Evolutionary conservation across 2,888 invertebrate genomes (phyloP).

Genomic region (Ochlodes sylvanus): DNA sequence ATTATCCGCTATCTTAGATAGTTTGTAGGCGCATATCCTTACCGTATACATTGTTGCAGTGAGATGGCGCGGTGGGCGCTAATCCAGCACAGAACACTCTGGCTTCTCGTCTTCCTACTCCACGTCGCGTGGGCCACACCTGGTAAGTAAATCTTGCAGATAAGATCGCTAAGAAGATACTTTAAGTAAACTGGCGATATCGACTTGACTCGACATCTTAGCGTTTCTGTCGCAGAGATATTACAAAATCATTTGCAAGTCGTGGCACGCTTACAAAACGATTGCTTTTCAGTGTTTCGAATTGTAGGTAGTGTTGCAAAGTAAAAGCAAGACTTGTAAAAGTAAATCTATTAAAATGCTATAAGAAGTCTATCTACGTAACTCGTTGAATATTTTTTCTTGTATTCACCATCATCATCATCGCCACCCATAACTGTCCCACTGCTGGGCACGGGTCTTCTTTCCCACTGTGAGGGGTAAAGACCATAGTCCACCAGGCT

Average conservation of each 20-base stretch:
- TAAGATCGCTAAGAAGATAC: conserved; percentile 37
- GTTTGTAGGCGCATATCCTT: neutral
- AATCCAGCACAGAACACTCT: conserved; percentile 67
- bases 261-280: neutral
- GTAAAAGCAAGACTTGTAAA: no score
- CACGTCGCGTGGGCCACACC: conserved; percentile 69
- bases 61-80: conserved; percentile 82
- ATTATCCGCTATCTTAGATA: neutral
- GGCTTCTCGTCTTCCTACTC: conserved; percentile 65
- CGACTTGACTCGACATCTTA: conserved; percentile 22
- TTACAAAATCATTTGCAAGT: conserved; percentile 1
- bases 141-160: conserved; percentile 56
- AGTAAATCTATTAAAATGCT: no score
- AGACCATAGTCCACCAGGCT: no score
- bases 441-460: no score
- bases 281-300: neutral
- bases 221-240: conserved; percentile 2
- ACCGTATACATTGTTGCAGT: conserved; percentile 64
- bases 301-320: neutral
- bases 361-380: no score
- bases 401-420: no score
- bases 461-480: no score
- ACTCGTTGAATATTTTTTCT: no score
- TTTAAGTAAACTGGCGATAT: conserved; percentile 9
- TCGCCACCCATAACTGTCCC: no score